Percentiles rank a stretch among this genome's conserved stretches.
Conservation (phyloP, 2,888 invertebrate species). For the Brachynemurus nebulosus region DNA sequence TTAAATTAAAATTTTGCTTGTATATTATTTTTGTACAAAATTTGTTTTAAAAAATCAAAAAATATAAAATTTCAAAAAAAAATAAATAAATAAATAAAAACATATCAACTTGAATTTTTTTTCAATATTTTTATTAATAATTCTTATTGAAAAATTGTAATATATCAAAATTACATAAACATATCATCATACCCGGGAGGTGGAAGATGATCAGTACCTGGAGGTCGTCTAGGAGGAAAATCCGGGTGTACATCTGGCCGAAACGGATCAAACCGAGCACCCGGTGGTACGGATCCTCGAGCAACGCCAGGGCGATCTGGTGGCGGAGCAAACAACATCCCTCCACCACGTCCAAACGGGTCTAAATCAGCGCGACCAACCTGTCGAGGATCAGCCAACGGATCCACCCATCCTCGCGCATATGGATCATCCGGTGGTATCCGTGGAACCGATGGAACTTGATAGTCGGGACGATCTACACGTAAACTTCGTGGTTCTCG, state of each 20-base stretch:
- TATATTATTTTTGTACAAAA: no score
- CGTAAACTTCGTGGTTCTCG: not conserved
- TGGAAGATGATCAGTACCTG: constrained; percentile 59
- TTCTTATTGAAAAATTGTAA: not conserved
- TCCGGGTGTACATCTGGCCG: constrained; percentile 44
- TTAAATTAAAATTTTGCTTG: no score
- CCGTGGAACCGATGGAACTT: not conserved
- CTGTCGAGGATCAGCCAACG: constrained; percentile 19
- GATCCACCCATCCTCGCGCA: constrained; percentile 10
- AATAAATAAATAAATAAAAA: not conserved
- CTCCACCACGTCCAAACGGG: constrained; percentile 54
- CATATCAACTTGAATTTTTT: not conserved
- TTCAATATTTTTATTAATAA: not conserved
- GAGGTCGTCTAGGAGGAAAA: constrained; percentile 30
- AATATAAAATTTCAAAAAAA: not conserved
- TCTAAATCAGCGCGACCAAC: constrained; percentile 66
- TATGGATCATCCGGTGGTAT: not conserved
- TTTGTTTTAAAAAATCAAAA: no score
- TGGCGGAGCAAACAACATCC: constrained; percentile 65
- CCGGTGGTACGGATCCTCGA: constrained; percentile 51
- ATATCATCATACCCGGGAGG: constrained; percentile 65
- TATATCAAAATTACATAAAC: constrained; percentile 45
- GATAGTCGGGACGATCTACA: not conserved
- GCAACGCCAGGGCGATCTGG: constrained; percentile 23
- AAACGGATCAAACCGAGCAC: constrained; percentile 77